These are phyloP conservation scores for Manis crassicaudata DNA, from an alignment of 2,797 vertebrate species.

Conservation along the genomic window DNA sequence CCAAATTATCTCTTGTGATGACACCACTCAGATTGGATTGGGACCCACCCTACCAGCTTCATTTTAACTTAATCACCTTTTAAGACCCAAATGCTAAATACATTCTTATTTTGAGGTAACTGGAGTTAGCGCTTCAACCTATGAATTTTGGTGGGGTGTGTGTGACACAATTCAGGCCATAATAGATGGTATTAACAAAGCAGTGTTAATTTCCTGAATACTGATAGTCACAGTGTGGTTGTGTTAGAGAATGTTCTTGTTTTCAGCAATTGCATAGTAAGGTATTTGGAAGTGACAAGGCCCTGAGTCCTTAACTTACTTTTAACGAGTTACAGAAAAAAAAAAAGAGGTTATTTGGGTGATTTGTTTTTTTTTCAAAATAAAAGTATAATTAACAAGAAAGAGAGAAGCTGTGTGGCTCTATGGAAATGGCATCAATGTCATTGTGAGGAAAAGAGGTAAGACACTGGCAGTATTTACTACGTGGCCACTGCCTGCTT, in stretches of 20 bases:
- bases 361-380: background rate
- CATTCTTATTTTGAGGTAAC: background rate
- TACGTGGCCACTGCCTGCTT: background rate
- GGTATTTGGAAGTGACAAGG: background rate
- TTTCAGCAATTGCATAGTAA: background rate
- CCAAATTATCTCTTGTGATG: background rate
- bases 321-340: background rate
- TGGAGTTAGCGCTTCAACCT: background rate
- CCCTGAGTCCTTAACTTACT: background rate
- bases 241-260: background rate
- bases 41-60: background rate
- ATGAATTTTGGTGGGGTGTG: background rate
- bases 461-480: background rate
- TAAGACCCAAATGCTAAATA: background rate
- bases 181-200: background rate
- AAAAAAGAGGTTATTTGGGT: background rate
- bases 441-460: background rate
- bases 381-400: background rate
- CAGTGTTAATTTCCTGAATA: background rate
- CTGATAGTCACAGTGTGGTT: background rate
- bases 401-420: background rate
- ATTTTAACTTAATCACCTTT: background rate
- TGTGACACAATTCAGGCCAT: background rate
- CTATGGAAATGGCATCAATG: background rate
- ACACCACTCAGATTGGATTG: background rate